These are phyloP conservation scores for Synergus umbraculus DNA, from an alignment of 2,888 invertebrate genomes.

Conservation along the genomic window DNA sequence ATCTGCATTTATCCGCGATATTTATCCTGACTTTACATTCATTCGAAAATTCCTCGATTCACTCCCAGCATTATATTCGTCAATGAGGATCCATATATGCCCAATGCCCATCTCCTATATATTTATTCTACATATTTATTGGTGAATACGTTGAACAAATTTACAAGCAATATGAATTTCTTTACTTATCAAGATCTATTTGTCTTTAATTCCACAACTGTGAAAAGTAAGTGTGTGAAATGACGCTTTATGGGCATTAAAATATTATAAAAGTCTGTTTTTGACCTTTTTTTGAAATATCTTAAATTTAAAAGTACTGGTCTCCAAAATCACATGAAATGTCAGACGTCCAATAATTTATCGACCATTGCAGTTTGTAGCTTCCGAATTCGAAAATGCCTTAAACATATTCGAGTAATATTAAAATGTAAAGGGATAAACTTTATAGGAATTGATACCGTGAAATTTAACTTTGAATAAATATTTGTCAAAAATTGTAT, in stretches of 20 bases:
- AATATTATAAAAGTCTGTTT: no score
- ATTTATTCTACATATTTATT: neutral
- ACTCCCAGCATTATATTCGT: neutral
- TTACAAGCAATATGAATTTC: no score
- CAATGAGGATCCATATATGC: neutral
- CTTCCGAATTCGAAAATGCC: neutral
- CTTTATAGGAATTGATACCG: neutral
- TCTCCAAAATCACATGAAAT: neutral
- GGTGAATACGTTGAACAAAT: no score
- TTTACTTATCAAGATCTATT: no score
- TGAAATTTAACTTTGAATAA: neutral
- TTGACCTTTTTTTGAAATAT: no score
- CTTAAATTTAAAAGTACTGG: neutral
- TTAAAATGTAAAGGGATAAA: neutral
- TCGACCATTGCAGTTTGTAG: neutral
- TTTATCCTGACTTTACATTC: constrained; percentile 3
- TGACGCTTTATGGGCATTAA: no score
- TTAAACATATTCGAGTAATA: neutral
- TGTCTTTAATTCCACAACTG: no score
- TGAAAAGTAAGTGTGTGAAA: no score
- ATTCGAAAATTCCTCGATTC: neutral
- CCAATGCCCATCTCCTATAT: neutral
- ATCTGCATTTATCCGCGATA: constrained; percentile 6
- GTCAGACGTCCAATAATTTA: neutral
- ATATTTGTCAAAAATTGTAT: neutral